phyloP scores from a whole-genome alignment of 1,140 invertebrate species.

The Drosophila mojavensis region DNA sequence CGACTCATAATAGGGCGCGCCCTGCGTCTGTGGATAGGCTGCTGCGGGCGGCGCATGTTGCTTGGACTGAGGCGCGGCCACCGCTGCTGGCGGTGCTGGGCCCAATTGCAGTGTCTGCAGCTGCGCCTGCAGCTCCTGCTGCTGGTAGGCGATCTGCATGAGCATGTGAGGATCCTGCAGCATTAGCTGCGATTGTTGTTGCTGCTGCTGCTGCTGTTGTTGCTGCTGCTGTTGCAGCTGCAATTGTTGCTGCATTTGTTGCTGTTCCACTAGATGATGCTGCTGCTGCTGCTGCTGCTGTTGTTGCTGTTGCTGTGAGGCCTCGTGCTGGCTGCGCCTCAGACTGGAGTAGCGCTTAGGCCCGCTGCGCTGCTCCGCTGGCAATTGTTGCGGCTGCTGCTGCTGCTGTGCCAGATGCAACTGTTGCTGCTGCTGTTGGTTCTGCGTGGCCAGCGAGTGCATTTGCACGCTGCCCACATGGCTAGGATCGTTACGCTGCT shows the following conservation, averaged over 20 bases:
- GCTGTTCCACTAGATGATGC: slow-evolving; percentile 56
- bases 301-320: slow-evolving; percentile 57
- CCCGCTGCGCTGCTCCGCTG: slow-evolving; percentile 70
- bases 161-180: slow-evolving; percentile 78
- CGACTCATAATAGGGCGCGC: slow-evolving; percentile 82
- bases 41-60: slow-evolving; percentile 49
- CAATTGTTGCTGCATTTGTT: slow-evolving; percentile 58
- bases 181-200: slow-evolving; percentile 67
- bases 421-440: slow-evolving; percentile 57
- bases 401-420: slow-evolving; percentile 83
- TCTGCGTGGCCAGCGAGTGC: slow-evolving; percentile 76
- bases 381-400: slow-evolving; percentile 84
- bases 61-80: slow-evolving; percentile 51
- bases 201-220: slow-evolving; percentile 58
- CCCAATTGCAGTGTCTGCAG: slow-evolving; percentile 73
- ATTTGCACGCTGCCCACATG: slow-evolving; percentile 83
- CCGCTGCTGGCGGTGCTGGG: slow-evolving; percentile 40
- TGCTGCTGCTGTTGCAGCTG: slow-evolving; percentile 43
- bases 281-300: slow-evolving; percentile 64
- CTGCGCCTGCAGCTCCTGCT: slow-evolving; percentile 78
- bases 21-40: slow-evolving; percentile 72
- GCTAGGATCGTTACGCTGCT: slow-evolving; percentile 81
- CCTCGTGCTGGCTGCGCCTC: slow-evolving; percentile 85
- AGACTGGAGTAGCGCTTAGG: slow-evolving; percentile 92
- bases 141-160: slow-evolving; percentile 80